Evolutionary conservation across 2,113 vertebrate genomes (phyloP), one percentile per base, ranked within the genome.

Genomic region (Isichthys henryi): DNA sequence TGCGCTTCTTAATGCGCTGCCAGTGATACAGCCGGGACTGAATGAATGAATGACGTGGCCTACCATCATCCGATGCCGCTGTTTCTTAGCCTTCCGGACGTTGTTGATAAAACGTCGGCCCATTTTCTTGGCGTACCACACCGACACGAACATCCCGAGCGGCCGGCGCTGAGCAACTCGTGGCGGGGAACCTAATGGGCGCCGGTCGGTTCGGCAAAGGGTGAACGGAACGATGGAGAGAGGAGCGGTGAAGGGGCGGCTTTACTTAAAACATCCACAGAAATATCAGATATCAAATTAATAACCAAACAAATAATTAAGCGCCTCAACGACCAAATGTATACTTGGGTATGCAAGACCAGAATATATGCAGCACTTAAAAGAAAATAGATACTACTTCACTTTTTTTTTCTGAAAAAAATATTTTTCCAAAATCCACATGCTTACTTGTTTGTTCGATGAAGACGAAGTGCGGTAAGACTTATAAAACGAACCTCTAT

Each of bases 111-210:
- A 96, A 39, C 96, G 93, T 62, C 94, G 89, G 88, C 94, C 94
- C 95, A 96, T 95, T 92, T 95, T 96, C 93, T 96, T 95, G n/a
- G 95, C 95, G 90, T 96, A 97, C 96, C 96, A 96, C 90, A 97
- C 96, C 0, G 96, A 96, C 87, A 94, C 95, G 91, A 97, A 95
- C 96, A 96, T 95, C 94, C 91, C 94, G 90, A 15, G 90, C 90
- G 90, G 87, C 90, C 84, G 90, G 88, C 82, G 56, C 90, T 2
- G 70, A 80, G 46, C 39, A 87, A 92, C 89, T 27, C 86, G 1
- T 19, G 27, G 46, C 48, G 66, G 58, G 74, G 85, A 87, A 86
- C 88, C 89, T 80, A 90, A 82, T 53, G 88, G 85, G 49, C 39
- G 35, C 17, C 88, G 77, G 19, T 89, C 87, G 91, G 66, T 56